Evolutionary conservation across 1,140 invertebrate genomes (phyloP).

Genomic region (Melipona quadrifasciata): DNA sequence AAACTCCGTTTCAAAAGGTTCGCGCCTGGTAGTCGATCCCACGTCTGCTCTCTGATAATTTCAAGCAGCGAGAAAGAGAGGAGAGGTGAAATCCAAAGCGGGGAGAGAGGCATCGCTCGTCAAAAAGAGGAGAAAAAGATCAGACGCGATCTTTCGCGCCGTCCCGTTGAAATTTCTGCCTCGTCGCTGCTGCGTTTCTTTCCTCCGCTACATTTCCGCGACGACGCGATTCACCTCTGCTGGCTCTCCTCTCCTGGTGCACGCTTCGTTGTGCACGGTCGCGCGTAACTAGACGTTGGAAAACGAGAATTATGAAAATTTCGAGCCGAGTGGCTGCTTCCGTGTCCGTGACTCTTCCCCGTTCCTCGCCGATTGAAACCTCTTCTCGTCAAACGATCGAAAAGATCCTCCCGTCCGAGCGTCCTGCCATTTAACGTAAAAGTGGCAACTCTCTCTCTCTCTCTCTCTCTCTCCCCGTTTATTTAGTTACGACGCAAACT

Average conservation of each 20-base stretch:
- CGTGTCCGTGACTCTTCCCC: too few relatives aligned
- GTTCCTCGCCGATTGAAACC: not conserved
- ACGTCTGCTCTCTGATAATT: too few relatives aligned
- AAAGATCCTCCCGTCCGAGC: not conserved
- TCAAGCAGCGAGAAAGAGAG: too few relatives aligned
- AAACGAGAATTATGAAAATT: constrained; percentile 21
- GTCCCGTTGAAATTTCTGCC: constrained; percentile 33
- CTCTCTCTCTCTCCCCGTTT: too few relatives aligned
- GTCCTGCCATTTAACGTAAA: not conserved
- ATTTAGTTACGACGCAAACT: not conserved
- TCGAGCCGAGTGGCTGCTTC: not conserved
- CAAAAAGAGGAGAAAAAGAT: not conserved
- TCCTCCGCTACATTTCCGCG: not conserved
- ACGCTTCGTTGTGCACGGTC: constrained; percentile 23
- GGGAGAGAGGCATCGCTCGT: not conserved
- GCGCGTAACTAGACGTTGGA: not conserved
- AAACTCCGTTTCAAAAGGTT: too few relatives aligned
- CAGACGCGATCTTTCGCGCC: constrained; percentile 2
- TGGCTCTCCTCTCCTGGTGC: not conserved
- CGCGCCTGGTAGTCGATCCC: too few relatives aligned
- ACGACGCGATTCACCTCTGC: not conserved
- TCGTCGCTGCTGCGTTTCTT: constrained; percentile 21
- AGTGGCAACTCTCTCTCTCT: not conserved
- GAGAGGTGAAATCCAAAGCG: not conserved
- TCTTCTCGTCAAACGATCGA: not conserved